phyloP scores from a whole-genome alignment of 2,113 vertebrate species.

The Malaclemys terrapin region DNA sequence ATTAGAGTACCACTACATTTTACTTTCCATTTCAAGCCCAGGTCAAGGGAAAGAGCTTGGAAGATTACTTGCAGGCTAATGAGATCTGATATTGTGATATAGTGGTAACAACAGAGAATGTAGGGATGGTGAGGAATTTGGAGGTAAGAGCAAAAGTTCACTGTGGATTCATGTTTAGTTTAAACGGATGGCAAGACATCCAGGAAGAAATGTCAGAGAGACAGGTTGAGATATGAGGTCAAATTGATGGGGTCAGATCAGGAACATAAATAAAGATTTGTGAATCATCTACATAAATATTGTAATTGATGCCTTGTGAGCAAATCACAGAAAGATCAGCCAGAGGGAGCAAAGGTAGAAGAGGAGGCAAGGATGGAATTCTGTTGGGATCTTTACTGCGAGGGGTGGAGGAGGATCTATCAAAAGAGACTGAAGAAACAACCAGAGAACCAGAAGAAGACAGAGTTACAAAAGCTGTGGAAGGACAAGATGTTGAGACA shows the following conservation, averaged over 20 bases:
- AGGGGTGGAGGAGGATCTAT: not conserved
- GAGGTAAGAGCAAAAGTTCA: not conserved
- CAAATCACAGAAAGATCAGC: not conserved
- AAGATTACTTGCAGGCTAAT: not conserved
- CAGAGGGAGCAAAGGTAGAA: not conserved
- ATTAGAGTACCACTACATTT: too few relatives aligned
- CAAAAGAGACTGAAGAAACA: not conserved
- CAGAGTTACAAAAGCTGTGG: not conserved
- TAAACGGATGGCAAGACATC: not conserved
- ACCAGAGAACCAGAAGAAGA: not conserved
- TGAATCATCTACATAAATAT: not conserved
- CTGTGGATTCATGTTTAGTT: not conserved
- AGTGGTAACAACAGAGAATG: not conserved
- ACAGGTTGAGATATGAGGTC: not conserved
- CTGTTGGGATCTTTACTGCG: not conserved
- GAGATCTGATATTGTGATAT: not conserved
- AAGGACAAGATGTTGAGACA: not conserved
- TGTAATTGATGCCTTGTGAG: not conserved
- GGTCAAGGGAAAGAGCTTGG: too few relatives aligned
- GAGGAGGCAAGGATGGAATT: not conserved
- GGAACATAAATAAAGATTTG: not conserved
- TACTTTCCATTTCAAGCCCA: too few relatives aligned
- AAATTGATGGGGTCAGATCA: not conserved
- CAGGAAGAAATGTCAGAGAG: not conserved
- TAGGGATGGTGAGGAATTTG: not conserved